Conservation (phyloP, 2,888 invertebrate species). For the Philaethria dido region DNA sequence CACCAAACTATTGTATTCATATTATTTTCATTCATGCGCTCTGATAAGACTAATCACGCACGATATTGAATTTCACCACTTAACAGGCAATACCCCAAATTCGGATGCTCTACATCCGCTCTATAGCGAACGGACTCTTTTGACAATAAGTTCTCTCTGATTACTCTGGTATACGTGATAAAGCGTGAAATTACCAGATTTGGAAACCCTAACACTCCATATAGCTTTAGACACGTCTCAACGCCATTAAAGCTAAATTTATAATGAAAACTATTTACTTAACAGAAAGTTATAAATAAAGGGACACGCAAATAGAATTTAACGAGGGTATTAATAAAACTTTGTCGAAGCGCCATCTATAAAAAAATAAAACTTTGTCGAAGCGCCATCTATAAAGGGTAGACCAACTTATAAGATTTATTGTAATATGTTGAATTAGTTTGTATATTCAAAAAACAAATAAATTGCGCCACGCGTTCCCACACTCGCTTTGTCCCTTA, state of each 20-base stretch:
- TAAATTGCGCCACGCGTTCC: constrained; percentile 9
- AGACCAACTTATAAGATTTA: constrained; percentile 38
- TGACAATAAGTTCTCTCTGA: no score
- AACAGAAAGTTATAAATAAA: constrained; percentile 14
- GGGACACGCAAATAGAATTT: constrained; percentile 28
- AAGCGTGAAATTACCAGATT: background rate
- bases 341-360: constrained; percentile 29
- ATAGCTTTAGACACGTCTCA: background rate
- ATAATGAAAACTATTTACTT: constrained; percentile 17
- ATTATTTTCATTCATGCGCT: no score
- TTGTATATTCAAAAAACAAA: constrained; percentile 18
- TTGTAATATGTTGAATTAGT: constrained; percentile 24
- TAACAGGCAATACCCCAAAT: no score
- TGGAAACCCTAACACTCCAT: background rate
- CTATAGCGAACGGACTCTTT: no score
- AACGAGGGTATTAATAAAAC: constrained; percentile 38
- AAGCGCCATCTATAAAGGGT: constrained; percentile 35
- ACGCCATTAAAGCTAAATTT: background rate
- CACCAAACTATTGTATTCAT: no score
- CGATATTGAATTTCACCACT: no score
- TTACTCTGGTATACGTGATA: no score
- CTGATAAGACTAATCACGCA: no score
- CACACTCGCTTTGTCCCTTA: constrained; percentile 11
- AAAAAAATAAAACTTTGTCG: constrained; percentile 36
- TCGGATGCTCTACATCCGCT: no score